phyloP scores from a whole-genome alignment of 2,113 vertebrate genomes.

The Aldabrachelys gigantea region DNA sequence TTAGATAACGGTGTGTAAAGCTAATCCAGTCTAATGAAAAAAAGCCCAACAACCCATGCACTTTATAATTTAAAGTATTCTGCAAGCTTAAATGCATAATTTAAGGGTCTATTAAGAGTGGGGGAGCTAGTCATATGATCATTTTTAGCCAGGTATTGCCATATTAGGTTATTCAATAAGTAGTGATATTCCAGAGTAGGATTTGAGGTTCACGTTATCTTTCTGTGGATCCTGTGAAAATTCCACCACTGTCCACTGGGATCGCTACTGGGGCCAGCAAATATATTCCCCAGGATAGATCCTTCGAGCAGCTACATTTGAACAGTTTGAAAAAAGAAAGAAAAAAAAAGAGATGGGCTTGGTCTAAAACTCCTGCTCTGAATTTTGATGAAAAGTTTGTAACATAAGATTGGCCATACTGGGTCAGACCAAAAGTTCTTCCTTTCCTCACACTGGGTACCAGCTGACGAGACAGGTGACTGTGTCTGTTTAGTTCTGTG shows the following conservation, averaged over 20 bases:
- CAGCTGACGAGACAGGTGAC: background rate
- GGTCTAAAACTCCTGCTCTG: background rate
- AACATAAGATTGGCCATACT: too few species aligned
- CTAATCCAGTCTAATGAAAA: conserved; percentile 43
- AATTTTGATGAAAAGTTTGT: background rate
- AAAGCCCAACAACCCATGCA: background rate
- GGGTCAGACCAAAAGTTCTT: too few species aligned
- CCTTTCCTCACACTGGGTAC: background rate
- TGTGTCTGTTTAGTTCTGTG: background rate
- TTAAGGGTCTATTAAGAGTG: background rate
- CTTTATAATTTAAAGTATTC: conserved; percentile 13
- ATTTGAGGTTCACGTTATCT: background rate
- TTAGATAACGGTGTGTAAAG: conserved; percentile 35
- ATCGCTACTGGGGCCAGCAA: background rate
- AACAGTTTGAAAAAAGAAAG: background rate
- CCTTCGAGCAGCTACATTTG: background rate
- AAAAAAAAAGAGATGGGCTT: background rate
- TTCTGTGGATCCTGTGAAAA: background rate
- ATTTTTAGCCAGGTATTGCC: background rate
- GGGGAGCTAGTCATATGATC: background rate
- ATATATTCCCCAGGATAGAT: background rate
- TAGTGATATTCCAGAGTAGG: background rate
- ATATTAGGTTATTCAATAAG: background rate
- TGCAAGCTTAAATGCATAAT: conserved; percentile 27
- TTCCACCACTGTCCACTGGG: background rate